These are phyloP conservation scores for Mesocentrotus franciscanus DNA, from an alignment of 53 echinoderm and acorn worm genomes.

Conservation along the genomic window DNA sequence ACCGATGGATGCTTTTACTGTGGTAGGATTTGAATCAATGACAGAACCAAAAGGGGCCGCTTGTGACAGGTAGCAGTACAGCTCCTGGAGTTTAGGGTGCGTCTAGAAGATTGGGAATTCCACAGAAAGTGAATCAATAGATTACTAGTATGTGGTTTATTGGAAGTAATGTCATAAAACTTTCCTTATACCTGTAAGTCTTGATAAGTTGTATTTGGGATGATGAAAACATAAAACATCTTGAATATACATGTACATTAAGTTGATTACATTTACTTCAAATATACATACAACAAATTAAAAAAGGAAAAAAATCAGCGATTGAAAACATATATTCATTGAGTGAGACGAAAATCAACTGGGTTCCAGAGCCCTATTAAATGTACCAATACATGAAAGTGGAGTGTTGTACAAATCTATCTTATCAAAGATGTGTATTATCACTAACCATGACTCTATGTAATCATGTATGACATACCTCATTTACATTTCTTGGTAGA, in stretches of 20 bases:
- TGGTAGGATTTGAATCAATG: constrained; percentile 79
- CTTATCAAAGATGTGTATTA: neutral
- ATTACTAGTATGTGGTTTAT: neutral
- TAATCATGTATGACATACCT: constrained; percentile 30
- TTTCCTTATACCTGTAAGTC: too few relatives aligned
- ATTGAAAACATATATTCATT: neutral
- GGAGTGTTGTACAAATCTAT: neutral
- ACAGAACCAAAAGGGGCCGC: constrained; percentile 94
- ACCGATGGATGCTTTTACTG: constrained; percentile 77
- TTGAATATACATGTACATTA: neutral
- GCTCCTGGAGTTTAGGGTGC: constrained; percentile 79
- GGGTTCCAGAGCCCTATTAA: neutral
- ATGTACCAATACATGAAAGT: neutral
- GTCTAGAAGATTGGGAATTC: constrained; percentile 53
- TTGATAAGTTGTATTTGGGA: neutral
- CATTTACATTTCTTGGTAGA: constrained; percentile 71
- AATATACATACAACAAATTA: neutral
- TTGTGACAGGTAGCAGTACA: constrained; percentile 81
- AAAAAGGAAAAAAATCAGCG: neutral
- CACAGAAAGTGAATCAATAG: neutral
- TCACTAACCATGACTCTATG: neutral
- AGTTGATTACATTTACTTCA: neutral
- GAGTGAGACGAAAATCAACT: neutral
- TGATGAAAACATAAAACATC: neutral
- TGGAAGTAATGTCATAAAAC: too few relatives aligned